These are phyloP conservation scores for Eupristina koningsbergeri DNA, from an alignment of 1,140 invertebrate species.

Conservation along the genomic window DNA sequence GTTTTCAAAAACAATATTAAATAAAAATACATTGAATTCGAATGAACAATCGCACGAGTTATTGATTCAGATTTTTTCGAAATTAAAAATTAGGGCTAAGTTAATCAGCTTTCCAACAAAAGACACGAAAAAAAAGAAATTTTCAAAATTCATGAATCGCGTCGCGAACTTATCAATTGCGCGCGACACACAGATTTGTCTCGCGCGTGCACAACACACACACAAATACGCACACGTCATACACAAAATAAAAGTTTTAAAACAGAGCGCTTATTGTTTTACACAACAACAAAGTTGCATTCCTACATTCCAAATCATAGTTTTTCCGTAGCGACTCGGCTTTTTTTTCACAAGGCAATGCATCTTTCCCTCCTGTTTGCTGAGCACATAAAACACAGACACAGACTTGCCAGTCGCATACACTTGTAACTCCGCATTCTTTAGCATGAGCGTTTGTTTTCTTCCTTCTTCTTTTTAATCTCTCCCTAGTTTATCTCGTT, in stretches of 20 bases:
- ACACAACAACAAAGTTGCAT: constrained; percentile 33
- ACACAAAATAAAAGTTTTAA: constrained; percentile 6
- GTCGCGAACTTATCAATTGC: background rate
- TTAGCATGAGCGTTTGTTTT: constrained; percentile 22
- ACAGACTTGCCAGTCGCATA: constrained; percentile 8
- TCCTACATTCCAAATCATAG: constrained; percentile 18
- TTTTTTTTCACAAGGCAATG: constrained; percentile 25
- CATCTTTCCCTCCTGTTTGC: constrained; percentile 30
- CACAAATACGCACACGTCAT: background rate
- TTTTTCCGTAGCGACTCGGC: constrained; percentile 27
- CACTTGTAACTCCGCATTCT: constrained; percentile 46
- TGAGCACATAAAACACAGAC: constrained; percentile 32
- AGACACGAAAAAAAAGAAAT: background rate
- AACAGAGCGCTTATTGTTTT: constrained; percentile 21
- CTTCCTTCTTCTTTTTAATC: constrained; percentile 19
- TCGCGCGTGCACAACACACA: background rate
- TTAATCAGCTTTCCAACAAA: background rate
- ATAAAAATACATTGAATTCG: background rate
- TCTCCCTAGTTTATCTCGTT: background rate
- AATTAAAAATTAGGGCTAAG: background rate
- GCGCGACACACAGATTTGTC: constrained; percentile 3
- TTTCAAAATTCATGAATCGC: background rate
- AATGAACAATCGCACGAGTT: background rate
- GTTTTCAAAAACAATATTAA: too few relatives aligned
- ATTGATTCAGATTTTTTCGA: too few relatives aligned